These are phyloP conservation scores for Pentamera pediparva DNA, from an alignment of 53 echinoderm and acorn worm genomes.

Conservation along the genomic window DNA sequence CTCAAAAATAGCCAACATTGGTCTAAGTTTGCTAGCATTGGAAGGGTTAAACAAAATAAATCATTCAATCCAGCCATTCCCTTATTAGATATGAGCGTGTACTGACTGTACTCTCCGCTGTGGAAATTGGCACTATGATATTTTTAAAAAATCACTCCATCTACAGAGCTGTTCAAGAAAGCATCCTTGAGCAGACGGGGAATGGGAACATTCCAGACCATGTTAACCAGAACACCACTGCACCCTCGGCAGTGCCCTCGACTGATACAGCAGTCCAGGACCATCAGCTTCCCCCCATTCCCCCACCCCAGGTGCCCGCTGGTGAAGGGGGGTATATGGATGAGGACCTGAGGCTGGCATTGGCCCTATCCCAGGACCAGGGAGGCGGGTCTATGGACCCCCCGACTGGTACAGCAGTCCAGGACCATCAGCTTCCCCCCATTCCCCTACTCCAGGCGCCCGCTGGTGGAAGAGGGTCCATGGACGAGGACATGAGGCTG, in stretches of 20 bases:
- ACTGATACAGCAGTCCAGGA: neutral
- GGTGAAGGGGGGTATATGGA: slow-evolving; percentile 15
- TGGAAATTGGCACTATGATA: too few species aligned
- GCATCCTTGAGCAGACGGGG: slow-evolving; percentile 48
- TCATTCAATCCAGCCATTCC: too few species aligned
- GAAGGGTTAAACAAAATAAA: too few species aligned
- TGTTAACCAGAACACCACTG: slow-evolving; percentile 24
- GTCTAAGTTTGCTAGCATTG: too few species aligned
- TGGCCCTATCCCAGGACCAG: slow-evolving; percentile 82
- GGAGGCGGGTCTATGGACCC: too few species aligned
- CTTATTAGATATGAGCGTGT: too few species aligned
- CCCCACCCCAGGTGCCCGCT: neutral
- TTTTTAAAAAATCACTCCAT: too few species aligned
- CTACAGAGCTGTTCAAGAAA: slow-evolving; percentile 86
- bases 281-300: slow-evolving; percentile 19
- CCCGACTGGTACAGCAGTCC: too few species aligned
- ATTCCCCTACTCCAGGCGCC: neutral
- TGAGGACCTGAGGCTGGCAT: slow-evolving; percentile 70
- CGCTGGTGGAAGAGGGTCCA: neutral
- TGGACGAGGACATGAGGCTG: slow-evolving; percentile 67
- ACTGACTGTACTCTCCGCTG: too few species aligned
- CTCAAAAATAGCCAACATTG: too few species aligned
- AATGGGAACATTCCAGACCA: slow-evolving; percentile 39
- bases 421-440: too few species aligned
- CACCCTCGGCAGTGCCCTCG: slow-evolving; percentile 28